Conservation (phyloP, 35 echinoderm and acorn worm species). For the Diadema setosum region DNA sequence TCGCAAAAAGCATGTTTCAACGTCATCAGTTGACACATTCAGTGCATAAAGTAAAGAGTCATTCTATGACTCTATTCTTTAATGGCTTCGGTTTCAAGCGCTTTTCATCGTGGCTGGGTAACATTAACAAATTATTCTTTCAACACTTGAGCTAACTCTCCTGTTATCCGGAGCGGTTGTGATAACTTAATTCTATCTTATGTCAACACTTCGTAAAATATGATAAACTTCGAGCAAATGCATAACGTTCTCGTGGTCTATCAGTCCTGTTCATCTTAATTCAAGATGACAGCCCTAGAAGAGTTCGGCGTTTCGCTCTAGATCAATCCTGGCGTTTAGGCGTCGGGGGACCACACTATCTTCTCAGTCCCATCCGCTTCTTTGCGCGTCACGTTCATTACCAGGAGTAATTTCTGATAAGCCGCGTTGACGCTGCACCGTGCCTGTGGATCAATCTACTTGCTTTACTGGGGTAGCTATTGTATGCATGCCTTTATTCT, state of each 20-base stretch:
- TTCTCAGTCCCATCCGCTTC: not conserved
- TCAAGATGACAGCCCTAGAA: not conserved
- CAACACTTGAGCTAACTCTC: no score
- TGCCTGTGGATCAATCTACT: not conserved
- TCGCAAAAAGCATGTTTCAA: no score
- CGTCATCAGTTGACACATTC: no score
- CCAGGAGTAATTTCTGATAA: slow-evolving; percentile 2
- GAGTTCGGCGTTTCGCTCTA: not conserved
- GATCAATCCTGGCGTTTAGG: not conserved
- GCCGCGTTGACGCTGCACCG: not conserved
- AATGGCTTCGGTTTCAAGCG: no score
- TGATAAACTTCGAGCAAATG: not conserved
- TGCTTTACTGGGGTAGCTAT: no score
- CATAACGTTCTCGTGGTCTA: not conserved
- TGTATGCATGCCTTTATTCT: no score
- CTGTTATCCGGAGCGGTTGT: no score
- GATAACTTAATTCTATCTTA: not conserved
- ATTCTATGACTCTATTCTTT: no score
- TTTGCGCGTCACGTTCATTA: slow-evolving; percentile 5
- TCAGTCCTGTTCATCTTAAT: slow-evolving; percentile 2
- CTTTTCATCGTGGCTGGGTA: no score
- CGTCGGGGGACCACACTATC: not conserved
- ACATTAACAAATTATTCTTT: no score
- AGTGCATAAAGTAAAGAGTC: no score
- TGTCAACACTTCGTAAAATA: not conserved